Base-by-base conservation (phyloP, 2,888 invertebrate genomes). In the Theretra japonica region DNA sequence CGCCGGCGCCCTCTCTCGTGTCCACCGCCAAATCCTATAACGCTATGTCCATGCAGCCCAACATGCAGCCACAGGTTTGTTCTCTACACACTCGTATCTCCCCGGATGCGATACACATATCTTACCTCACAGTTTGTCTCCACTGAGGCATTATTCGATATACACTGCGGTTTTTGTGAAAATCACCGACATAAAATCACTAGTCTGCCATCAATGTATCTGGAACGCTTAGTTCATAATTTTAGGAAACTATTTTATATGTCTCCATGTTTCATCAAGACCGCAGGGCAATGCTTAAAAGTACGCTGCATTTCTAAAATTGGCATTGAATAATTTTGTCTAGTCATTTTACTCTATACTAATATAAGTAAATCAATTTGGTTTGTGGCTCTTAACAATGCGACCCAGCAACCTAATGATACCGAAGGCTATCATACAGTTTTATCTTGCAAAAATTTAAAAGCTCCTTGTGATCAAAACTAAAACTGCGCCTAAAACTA, bases 1-100 rank as follows among this genome's bases (percentile, higher is more conserved):
- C 82, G 75, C 80, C 81, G 75, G 78, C 84, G 76, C 81, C 81
- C 74, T 72, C 82, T 68, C 79, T 82, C 71, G 71, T 71, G 41
- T 28, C 71, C 58, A 68, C 56, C 41, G 57, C 48, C 48, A 71
- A 68, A 58, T 23, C 41, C 57, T 68, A 58, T 68, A 71, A 56
- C 57, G 58, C 68, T 68, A 58, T 71, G 68, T 65, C 71, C 57
- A 71, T 68, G 68, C 71, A 70, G 70, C 48, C 59, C 28, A 28
- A 50, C 70, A 70, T 59, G 59, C 50, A 41, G 25, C 57, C 70
- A 56, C 70, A 70, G 70, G 70, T 70, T 70, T 70, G 70, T 70
- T 50, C 50, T 28, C 57, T 30, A 28, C 11, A 70, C 41, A 48
- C 23, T 41, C 23, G 23, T 5, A 62, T 15, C 17, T 4, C 17